Percentiles rank a stretch among this genome's conserved stretches.
phyloP scores from a whole-genome alignment of 2,797 vertebrate species.

The Anabas testudineus region DNA sequence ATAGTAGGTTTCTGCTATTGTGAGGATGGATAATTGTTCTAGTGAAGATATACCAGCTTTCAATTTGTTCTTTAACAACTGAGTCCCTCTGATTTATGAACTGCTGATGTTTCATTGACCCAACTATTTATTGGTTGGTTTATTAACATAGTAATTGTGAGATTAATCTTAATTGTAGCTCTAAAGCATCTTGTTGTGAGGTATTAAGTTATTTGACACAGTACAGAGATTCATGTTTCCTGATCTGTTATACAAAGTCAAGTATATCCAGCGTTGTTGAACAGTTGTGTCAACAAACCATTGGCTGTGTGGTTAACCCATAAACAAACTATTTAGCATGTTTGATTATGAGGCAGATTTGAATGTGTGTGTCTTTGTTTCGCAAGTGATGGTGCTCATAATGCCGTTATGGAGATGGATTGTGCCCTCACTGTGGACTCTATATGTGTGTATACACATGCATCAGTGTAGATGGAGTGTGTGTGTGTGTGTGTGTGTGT shows the following conservation, averaged over 20 bases:
- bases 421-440: conserved; percentile 2
- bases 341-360: conserved; percentile 2
- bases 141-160: not conserved
- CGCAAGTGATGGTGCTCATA: conserved; percentile 9
- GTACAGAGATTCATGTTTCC: not conserved
- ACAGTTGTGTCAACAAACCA: not conserved
- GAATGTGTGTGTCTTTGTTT: conserved; percentile 41
- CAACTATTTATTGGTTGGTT: too few species aligned
- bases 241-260: not conserved
- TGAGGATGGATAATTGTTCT: too few species aligned
- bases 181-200: not conserved
- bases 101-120: too few species aligned
- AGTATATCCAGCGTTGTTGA: not conserved
- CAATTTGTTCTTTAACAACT: too few species aligned
- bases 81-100: too few species aligned
- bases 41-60: too few species aligned
- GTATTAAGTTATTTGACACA: not conserved
- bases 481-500: not conserved
- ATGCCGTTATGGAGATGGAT: conserved; percentile 37
- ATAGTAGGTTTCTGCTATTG: too few species aligned
- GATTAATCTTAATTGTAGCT: not conserved
- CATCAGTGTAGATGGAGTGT: not conserved
- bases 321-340: not conserved
- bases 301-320: not conserved
- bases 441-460: conserved; percentile 2